These are phyloP conservation scores for Antheraea yamamai DNA, from an alignment of 2,888 invertebrate species.

Conservation along the genomic window DNA sequence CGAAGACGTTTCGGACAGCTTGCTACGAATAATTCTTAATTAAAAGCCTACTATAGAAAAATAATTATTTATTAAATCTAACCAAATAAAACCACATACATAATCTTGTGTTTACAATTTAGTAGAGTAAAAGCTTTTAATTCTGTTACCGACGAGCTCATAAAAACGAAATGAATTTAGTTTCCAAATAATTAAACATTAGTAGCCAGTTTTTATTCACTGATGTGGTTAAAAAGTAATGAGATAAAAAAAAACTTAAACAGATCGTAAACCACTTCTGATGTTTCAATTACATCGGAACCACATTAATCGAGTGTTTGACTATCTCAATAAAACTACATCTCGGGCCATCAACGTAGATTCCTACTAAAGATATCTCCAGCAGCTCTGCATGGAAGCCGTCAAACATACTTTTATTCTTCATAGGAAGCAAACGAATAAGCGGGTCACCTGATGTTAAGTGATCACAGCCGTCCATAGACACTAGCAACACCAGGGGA, in stretches of 20 bases:
- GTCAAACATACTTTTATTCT: not conserved
- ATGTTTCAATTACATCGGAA: conserved; percentile 5
- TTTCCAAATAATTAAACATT: not conserved
- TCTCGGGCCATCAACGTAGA: not conserved
- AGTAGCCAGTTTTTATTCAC: not conserved
- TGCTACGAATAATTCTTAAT: not conserved
- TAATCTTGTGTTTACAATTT: not conserved
- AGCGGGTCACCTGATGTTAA: too few relatives aligned
- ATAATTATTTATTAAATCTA: too few relatives aligned
- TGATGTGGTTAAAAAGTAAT: conserved; percentile 11
- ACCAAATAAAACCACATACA: not conserved
- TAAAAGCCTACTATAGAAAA: not conserved
- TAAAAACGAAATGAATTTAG: conserved; percentile 1
- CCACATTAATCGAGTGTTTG: conserved; percentile 1
- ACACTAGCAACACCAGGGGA: too few relatives aligned
- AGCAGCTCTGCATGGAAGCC: not conserved
- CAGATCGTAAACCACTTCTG: conserved; percentile 1
- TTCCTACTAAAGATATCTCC: not conserved
- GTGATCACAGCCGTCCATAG: too few relatives aligned
- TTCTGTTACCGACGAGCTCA: not conserved
- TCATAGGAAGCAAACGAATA: too few relatives aligned
- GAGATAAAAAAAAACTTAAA: not conserved
- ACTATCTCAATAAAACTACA: not conserved
- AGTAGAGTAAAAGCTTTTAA: not conserved
- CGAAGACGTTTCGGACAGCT: too few relatives aligned